Evolutionary conservation across 2,113 vertebrate species (phyloP).

Genomic region (Ailurus styani): DNA sequence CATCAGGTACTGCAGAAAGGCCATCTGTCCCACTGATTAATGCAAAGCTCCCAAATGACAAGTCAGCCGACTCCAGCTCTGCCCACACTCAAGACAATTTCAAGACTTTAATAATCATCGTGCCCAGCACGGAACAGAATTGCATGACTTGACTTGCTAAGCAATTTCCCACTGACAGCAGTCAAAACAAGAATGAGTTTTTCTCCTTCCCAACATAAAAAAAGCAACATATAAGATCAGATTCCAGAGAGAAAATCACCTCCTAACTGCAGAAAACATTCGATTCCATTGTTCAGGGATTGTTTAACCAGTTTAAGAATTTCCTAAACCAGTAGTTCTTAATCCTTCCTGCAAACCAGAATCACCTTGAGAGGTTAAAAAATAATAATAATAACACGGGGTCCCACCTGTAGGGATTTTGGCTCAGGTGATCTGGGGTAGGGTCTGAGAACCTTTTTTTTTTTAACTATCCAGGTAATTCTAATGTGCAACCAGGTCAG

Average conservation of each 20-base stretch:
- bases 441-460: background rate
- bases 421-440: background rate
- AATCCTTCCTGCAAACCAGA: background rate
- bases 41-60: background rate
- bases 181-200: slow-evolving; percentile 42
- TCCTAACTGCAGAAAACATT: background rate
- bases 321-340: background rate
- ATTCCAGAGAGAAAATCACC: slow-evolving; percentile 33
- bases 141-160: slow-evolving; percentile 16
- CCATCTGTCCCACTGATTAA: background rate
- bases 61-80: slow-evolving; percentile 8
- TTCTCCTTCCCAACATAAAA: background rate
- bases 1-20: background rate
- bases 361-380: background rate
- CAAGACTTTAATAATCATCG: background rate
- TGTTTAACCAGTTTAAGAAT: background rate
- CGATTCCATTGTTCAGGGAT: background rate
- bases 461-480: background rate
- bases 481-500: background rate
- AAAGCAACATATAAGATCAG: background rate
- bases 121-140: slow-evolving; percentile 19
- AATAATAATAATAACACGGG: background rate
- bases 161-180: background rate
- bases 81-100: background rate
- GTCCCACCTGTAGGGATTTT: background rate